Conservation (phyloP, 2,113 vertebrate genomes). For the Cichladusa arquata region DNA sequence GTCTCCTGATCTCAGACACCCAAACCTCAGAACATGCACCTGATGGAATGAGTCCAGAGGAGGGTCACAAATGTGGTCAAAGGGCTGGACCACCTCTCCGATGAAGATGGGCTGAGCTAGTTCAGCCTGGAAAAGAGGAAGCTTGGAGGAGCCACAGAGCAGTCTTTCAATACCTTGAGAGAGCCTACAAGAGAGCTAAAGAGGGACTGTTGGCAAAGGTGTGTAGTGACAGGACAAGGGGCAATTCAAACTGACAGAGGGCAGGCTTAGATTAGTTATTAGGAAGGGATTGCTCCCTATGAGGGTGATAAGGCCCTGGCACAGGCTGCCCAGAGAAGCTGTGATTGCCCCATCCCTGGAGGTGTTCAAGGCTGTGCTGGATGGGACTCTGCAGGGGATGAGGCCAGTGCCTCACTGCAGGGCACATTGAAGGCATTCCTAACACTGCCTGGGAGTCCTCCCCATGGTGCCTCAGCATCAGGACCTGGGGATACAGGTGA, state of each 20-base stretch:
- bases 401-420: background rate
- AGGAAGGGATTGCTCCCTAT: background rate
- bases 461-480: background rate
- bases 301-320: background rate
- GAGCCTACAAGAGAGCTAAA: background rate
- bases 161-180: background rate
- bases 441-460: background rate
- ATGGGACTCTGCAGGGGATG: background rate
- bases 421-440: background rate
- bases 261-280: background rate
- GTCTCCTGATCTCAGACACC: background rate
- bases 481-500: background rate
- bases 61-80: background rate
- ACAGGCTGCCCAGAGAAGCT: background rate
- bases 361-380: background rate
- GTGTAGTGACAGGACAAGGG: background rate
- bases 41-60: background rate
- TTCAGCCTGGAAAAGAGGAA: background rate
- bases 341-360: background rate
- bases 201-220: background rate
- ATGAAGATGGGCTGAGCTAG: background rate
- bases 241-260: background rate
- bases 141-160: background rate
- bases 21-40: background rate
- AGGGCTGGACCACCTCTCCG: background rate